Evolutionary conservation across 1,140 invertebrate species (phyloP), one percentile per base, ranked within the genome.

Genomic region (Pectinophora gossypiella): DNA sequence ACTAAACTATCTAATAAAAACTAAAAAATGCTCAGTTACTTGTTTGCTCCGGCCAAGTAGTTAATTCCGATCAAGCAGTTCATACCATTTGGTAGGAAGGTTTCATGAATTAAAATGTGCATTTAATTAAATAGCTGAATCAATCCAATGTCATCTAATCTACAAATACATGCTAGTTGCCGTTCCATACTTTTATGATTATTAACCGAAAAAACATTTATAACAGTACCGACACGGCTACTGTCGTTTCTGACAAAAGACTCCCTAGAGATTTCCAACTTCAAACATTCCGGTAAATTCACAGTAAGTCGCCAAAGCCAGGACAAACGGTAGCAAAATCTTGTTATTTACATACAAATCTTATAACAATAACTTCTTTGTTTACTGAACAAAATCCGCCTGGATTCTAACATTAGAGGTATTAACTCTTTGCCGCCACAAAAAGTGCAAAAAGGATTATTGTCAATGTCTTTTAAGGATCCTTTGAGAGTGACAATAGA

Each of bases 321-420:
- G 65, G 67, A 27, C 44, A 50, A 46, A 70, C 75, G 59, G 82
- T 83, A 85, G 82, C 82, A 55, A 68, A 84, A 80, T 81, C 72
- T 66, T 77, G 65, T 83, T 83, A 82, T 83, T 85, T 84, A 78
- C 80, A 82, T 82, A 81, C 77, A 81, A 72, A 63, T 68, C 53
- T 51, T 46, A 47, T 27, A 53, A 79, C 70, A 82, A 82, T 68
- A 64, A 47, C 44, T 45, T 59, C 64, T 66, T 82, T 81, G 68
- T 73, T 72, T 68, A 57, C 10, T 12, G 16, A 15, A 40, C 36
- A 40, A 40, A 40, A 40, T 40, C 36, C 15, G 16, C n/a, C 27
- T 12, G n/a, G 27, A 32, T 32, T n/a, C 27, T n/a, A 32, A 32
- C n/a, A 32, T 32, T 32, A n/a, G n/a, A n/a, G n/a, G n/a, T n/a